These are phyloP conservation scores for Ianthella basta DNA, from an alignment of 37 sponge, comb jelly and placozoan species.

Conservation along the genomic window DNA sequence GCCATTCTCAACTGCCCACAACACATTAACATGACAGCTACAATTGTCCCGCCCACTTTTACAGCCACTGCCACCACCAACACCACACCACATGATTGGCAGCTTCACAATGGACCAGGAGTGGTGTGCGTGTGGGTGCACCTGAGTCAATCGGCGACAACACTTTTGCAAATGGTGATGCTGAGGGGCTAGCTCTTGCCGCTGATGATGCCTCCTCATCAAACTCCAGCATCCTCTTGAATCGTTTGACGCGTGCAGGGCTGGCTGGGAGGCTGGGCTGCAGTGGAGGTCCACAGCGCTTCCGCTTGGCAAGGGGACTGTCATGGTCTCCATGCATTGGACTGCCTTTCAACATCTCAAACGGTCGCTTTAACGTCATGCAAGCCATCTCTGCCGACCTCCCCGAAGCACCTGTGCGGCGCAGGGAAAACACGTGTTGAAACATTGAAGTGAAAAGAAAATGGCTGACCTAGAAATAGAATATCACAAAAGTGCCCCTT, in stretches of 20 bases:
- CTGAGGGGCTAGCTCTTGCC: background rate
- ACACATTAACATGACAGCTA: no score
- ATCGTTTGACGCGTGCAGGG: constrained; percentile 47
- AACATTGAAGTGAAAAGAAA: background rate
- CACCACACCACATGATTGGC: no score
- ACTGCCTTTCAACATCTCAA: constrained; percentile 78
- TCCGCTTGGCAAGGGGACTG: constrained; percentile 70
- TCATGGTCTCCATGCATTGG: constrained; percentile 62
- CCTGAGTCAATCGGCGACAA: constrained; percentile 49
- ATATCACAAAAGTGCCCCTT: no score
- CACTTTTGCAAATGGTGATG: constrained; percentile 63
- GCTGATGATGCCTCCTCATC: constrained; percentile 48
- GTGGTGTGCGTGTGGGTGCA: background rate
- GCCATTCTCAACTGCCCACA: no score
- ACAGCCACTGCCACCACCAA: background rate
- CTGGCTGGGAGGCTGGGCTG: constrained; percentile 58
- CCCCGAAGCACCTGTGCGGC: no score
- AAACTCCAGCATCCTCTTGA: constrained; percentile 64
- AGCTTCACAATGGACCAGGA: no score
- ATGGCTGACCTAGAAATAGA: background rate
- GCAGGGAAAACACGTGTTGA: no score
- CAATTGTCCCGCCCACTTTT: no score
- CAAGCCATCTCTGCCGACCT: constrained; percentile 76
- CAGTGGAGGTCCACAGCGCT: constrained; percentile 67
- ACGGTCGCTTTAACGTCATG: constrained; percentile 86